Base-by-base conservation (phyloP, 2,797 vertebrate genomes). In the Trachops cirrhosus region DNA sequence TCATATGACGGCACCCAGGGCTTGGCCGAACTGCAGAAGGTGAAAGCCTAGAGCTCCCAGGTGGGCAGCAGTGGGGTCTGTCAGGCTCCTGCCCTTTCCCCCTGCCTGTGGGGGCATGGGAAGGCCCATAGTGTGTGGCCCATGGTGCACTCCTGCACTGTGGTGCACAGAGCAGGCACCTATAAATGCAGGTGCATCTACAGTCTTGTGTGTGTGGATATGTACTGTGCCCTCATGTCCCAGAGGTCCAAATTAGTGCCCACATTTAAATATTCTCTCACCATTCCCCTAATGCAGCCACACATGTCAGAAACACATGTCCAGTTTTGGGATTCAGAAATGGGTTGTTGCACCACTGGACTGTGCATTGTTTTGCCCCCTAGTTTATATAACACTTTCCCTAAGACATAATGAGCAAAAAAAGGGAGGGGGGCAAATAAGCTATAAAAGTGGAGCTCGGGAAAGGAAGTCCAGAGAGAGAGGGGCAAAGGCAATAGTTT, bases 1-100 rank as follows among this genome's bases (percentile, higher is more conserved):
- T 75, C 11, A 11, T 1, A 1, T 0, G 1, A n/a, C 0, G 1
- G 54, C 64, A 15, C 26, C 68, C 0, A 2, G 37, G 41, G 52
- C 74, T 34, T 8, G 19, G 54, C 54, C 12, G 54, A 83, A 29
- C 19, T 1, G 24, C 21, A 44, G 22, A n/a, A 44, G 22, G 62
- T 26, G 7, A 41, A 9, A 54, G 32, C n/a, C 39, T 22, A 54
- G 48, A 32, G 82, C 11, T 5, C 21, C 34, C 4, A 1, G 0
- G 3, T 0, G 4, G 73, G 74, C 73, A 39, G 11, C 32, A 5
- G 1, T 2, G 7, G 84, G 22, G 3, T 18, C 26, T 7, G 1
- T 2, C 18, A 0, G 7, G 54, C 21, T 74, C n/a, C 54, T 6
- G 64, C 18, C 24, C 59, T 3, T n/a, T 50, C 39, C 10, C 2